These are phyloP conservation scores for Drosophila flavopinicola DNA, from an alignment of 2,888 invertebrate species.

Conservation along the genomic window DNA sequence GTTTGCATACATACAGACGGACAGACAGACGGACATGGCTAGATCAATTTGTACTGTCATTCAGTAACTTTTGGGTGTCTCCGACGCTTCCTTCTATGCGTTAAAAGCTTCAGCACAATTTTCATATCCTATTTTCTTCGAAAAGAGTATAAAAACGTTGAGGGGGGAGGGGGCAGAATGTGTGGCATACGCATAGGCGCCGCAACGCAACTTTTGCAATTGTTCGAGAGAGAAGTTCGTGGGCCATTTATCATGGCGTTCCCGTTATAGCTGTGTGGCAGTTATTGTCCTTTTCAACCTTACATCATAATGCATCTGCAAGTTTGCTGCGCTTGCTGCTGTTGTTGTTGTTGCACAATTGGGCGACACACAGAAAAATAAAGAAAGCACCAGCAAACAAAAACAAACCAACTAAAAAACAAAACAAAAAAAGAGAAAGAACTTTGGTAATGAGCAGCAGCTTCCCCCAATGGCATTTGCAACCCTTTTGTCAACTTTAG, in stretches of 20 bases:
- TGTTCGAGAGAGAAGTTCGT: slow-evolving; percentile 51
- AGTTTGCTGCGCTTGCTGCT: no score
- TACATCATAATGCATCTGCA: slow-evolving; percentile 54
- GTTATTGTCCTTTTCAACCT: slow-evolving; percentile 35
- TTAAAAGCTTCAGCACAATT: no score
- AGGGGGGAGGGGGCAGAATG: slow-evolving; percentile 14
- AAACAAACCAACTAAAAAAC: slow-evolving; percentile 1
- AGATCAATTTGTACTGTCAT: no score
- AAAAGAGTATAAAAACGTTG: no score
- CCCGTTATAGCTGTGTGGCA: slow-evolving; percentile 14
- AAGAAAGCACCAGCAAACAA: not conserved
- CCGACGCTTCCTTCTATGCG: no score
- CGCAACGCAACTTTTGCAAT: slow-evolving; percentile 45
- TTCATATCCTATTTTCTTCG: no score
- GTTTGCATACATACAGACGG: no score
- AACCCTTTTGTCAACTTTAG: slow-evolving; percentile 48
- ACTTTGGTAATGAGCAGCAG: slow-evolving; percentile 53
- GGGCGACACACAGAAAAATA: no score
- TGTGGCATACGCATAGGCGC: slow-evolving; percentile 60
- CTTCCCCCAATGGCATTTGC: slow-evolving; percentile 18
- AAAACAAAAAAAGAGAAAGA: no score
- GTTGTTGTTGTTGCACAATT: no score
- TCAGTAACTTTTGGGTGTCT: no score
- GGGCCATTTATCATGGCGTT: slow-evolving; percentile 40
- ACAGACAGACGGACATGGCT: no score